These are phyloP conservation scores for Pyrgus malvae DNA, from an alignment of 2,888 invertebrate species.

Conservation along the genomic window DNA sequence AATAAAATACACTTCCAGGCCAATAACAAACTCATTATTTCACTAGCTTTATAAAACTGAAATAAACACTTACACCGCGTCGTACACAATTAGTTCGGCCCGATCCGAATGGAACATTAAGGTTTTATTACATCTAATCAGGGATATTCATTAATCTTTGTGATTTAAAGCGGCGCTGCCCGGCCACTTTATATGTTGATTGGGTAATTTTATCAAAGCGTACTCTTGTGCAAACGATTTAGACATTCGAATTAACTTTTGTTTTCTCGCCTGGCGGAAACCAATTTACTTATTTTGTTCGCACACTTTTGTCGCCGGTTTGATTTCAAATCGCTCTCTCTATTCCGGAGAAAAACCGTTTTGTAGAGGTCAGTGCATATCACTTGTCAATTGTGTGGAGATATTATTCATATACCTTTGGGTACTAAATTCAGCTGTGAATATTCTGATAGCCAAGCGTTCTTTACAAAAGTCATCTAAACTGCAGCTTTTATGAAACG, in stretches of 20 bases:
- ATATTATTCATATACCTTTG: not conserved
- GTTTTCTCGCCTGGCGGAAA: conserved; percentile 23
- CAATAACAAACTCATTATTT: conserved; percentile 17
- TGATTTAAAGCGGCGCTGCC: conserved; percentile 59
- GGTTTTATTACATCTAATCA: conserved; percentile 47
- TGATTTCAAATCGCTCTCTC: not conserved
- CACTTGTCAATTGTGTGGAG: not conserved
- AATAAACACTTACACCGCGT: conserved; percentile 12
- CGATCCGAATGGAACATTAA: conserved; percentile 20
- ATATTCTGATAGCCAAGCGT: too few species aligned
- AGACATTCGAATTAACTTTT: conserved; percentile 44
- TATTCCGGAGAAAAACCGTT: not conserved
- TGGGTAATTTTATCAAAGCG: conserved; percentile 62
- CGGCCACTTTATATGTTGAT: conserved; percentile 69
- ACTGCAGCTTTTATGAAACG: too few species aligned
- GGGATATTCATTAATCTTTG: conserved; percentile 60
- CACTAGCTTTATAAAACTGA: conserved; percentile 3
- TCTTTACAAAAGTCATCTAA: too few species aligned
- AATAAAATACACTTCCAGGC: conserved; percentile 7
- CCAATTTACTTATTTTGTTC: conserved; percentile 21
- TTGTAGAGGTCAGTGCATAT: not conserved
- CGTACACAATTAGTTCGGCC: conserved; percentile 13
- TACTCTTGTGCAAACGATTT: conserved; percentile 49
- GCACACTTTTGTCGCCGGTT: conserved; percentile 5
- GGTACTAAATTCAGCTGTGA: not conserved